Base-by-base conservation (phyloP, 1,140 invertebrate genomes). In the Amphibalanus amphitrite region DNA sequence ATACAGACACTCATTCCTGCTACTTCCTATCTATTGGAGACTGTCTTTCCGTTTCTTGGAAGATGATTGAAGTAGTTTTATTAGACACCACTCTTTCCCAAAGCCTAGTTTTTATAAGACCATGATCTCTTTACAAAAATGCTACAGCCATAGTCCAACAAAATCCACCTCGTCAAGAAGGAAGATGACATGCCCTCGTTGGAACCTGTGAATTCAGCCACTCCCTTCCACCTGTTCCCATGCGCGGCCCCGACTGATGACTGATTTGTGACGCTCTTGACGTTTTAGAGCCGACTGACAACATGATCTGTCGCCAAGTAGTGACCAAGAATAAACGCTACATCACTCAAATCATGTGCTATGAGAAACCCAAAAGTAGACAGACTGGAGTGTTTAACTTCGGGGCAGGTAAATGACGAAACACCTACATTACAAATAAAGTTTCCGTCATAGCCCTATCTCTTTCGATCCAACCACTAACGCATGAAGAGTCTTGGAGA, bases 321-420 rank as follows among this genome's bases (percentile, higher is more conserved):
- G 73, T 73, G 6, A 76, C 75, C 67, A 72, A 75, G 71, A 76
- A 78, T 72, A 75, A 76, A 71, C 75, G 75, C 47, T 78, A 75
- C 73, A 76, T 78, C 70, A 77, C 77, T 29, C 77, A 78, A 74
- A 76, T 78, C 67, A 77, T 75, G 74, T 78, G 77, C 70, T 78
- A 78, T 75, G 77, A 78, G 69, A 78, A 77, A 74, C 69, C 75
- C 38, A 67, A 26, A 67, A 28, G 65, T 28, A 67, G 65, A 28
- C 65, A 67, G 23, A 59, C 47, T 23, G 47, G 47, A 59, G 17
- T 20, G 47, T 59, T 59, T 59, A 59, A 23, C 47, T 59, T 59
- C 47, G 23, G 47, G 47, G 47, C 47, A 59, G 47, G 47, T 59
- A 59, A 59, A 13, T 13, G 47, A 8, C 47, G 20, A 59, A 1